Base-by-base conservation (phyloP, 2,888 invertebrate species). In the Mycalesis mineus region DNA sequence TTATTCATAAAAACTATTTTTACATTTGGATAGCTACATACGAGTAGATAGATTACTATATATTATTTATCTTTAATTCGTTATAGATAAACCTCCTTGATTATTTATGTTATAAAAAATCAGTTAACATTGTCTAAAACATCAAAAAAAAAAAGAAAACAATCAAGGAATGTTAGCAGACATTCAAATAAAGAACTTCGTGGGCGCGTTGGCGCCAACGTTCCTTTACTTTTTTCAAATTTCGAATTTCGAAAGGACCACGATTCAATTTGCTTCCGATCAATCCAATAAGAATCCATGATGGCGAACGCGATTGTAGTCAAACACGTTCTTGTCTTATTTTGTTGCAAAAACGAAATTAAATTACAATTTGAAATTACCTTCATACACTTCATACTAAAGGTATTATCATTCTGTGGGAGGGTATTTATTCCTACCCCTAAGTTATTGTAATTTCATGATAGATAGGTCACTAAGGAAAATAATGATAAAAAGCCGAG, bases 151-250 rank as follows among this genome's bases (percentile, higher is more conserved):
- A 64, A 62, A 83, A 84, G 67, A 73, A 77, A 77, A 79, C 77
- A 72, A 64, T 68, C 71, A 71, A 77, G 65, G 71, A 70, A 71
- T 69, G 69, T 67, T 61, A 66, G 61, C 68, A 71, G 69, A 70
- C 80, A 83, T 84, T 88, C 81, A 82, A 85, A 86, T 87, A 85
- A 86, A 84, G 82, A 79, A 75, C 80, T 80, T 78, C 68, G 65
- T 68, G 65, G 80, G 82, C 83, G 82, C 82, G 82, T 81, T 85
- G 88, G 88, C 88, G 88, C 88, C 88, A 87, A 84, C 86, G 82
- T 81, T 77, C 82, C 82, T 78, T 75, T 80, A 79, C 69, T 75
- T 81, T 84, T 85, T 52, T 52, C 47, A 47, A 47, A 33, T 47
- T 85, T 84, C 80, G 78, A 58, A 57, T 52, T 64, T 59, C 39